A percentile compares a stretch with the other conserved stretches of the same genome.
These are phyloP conservation scores for Nomada ferruginata DNA, from an alignment of 2,888 invertebrate species.

Conservation along the genomic window DNA sequence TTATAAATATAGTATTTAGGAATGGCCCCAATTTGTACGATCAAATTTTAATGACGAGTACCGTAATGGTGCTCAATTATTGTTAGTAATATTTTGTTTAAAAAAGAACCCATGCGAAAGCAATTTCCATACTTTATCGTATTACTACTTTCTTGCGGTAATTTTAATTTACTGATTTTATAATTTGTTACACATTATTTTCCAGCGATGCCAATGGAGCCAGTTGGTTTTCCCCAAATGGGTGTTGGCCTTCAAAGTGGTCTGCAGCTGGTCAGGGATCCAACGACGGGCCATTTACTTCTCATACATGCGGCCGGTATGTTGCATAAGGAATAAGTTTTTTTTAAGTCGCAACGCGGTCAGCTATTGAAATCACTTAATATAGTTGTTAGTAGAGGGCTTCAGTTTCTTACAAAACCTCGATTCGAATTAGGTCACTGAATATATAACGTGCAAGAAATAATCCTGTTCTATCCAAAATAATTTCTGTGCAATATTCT, in stretches of 20 bases:
- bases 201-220: constrained; percentile 88
- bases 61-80: not conserved
- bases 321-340: not conserved
- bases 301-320: constrained; percentile 90
- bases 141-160: too few relatives aligned
- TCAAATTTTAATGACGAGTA: not conserved
- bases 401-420: not conserved
- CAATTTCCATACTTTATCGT: too few relatives aligned
- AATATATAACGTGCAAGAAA: not conserved
- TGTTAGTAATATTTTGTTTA: not conserved
- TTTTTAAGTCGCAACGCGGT: too few relatives aligned
- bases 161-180: not conserved
- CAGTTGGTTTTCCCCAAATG: constrained; percentile 88
- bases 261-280: constrained; percentile 92
- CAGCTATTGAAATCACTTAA: not conserved
- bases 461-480: not conserved
- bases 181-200: constrained; percentile 24
- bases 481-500: not conserved
- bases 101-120: not conserved
- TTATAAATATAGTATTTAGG: not conserved
- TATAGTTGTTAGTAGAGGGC: not conserved
- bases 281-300: constrained; percentile 92
- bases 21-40: not conserved
- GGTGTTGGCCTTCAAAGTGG: constrained; percentile 80
- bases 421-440: not conserved